Base-by-base conservation (phyloP, 2,797 vertebrate genomes). In the Siniperca undulata region DNA sequence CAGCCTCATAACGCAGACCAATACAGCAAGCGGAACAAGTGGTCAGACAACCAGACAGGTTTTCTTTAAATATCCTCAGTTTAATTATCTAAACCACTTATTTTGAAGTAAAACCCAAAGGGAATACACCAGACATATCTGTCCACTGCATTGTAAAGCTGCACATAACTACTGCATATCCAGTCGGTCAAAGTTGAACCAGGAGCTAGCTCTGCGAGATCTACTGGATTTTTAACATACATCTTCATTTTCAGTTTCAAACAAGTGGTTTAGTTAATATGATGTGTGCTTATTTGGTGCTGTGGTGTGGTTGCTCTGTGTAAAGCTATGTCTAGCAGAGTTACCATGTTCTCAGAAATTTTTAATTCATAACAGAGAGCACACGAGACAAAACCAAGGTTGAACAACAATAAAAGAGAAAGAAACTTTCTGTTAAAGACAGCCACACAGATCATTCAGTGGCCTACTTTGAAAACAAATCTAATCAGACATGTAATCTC, bases 1-100 rank as follows among this genome's bases (percentile, higher is more conserved):
- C 5, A 14, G 48, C 24, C 86, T 80, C 34, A 67, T 7, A 53
- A 70, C 7, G 13, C 14, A 60, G 24, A 61, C 11, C 34, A 74
- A 70, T 38, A 48, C 7, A 3, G 30, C 60, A 19, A 38, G 16
- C 1, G 7, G 61, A 58, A 24, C 14, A 52, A 59, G 68, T 50
- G 24, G 7, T 44, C 56, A 34, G 38, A 72, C 24, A 46, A 52
- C 14, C 40, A 72, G 56, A 72, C 34, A 38, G 48, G 13, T 59
- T 46, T 56, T 66, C 22, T 46, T 68, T 48, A 46, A 66, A 66
- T 66, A 56, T 38, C 30, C 36, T 53, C 40, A 60, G 22, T 70
- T 78, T 67, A 77, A 74, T 62, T 44, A 73, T 50, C 52, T n/a
- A 64, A 72, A 64, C 12, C 42, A n/a, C 7, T 73, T 16, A 60